phyloP scores from a whole-genome alignment of 2,113 vertebrate species.

The Pitta sordida region DNA sequence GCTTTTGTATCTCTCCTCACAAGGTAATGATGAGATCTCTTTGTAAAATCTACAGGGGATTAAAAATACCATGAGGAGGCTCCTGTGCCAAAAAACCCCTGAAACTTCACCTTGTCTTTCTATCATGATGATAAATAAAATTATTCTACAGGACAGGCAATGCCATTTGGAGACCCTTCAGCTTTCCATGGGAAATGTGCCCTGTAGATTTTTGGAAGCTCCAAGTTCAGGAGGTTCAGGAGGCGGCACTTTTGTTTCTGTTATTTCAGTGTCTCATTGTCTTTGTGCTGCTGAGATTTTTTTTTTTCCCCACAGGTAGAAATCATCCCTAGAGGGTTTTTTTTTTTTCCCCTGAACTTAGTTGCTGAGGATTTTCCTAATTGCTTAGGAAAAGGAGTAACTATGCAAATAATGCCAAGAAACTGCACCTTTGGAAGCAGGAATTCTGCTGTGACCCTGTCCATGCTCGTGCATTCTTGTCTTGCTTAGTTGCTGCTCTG shows the following conservation, averaged over 20 bases:
- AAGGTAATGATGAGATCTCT: not conserved
- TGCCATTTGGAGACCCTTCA: not conserved
- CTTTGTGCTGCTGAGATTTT: not conserved
- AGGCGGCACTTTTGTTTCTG: not conserved
- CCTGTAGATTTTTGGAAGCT: not conserved
- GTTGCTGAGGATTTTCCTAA: not conserved
- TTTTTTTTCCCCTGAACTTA: not conserved
- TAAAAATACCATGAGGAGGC: not conserved
- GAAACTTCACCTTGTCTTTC: not conserved
- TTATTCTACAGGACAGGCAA: not conserved
- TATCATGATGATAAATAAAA: not conserved
- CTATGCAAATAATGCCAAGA: slow-evolving; percentile 40
- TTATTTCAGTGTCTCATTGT: not conserved
- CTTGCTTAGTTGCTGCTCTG: not conserved
- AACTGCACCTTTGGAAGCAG: not conserved
- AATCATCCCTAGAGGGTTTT: not conserved
- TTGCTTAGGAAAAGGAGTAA: not conserved
- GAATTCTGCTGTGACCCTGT: not conserved
- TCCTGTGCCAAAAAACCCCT: not conserved
- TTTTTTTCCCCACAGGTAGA: not conserved
- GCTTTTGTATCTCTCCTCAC: not conserved
- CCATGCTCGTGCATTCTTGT: not conserved
- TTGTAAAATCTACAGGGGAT: not conserved
- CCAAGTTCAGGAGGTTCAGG: not conserved
- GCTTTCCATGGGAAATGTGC: not conserved